Evolutionary conservation across 2,888 invertebrate species (phyloP), one percentile per base, ranked within the genome.

Genomic region (Eilema caniola): DNA sequence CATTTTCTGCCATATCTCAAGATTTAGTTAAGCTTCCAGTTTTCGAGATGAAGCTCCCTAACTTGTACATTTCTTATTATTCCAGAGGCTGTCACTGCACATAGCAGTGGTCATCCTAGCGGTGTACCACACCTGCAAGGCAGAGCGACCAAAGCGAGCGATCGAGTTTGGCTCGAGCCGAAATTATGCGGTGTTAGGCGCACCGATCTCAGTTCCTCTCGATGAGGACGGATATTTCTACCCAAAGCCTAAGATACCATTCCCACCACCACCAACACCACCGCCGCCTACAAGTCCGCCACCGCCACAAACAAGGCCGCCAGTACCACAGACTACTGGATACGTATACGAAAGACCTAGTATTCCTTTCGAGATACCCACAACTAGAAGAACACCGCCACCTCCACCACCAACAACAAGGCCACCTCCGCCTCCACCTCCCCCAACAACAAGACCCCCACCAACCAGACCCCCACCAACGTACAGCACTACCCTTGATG

Each of bases 61-160:
- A 16, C 0, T 3, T 24, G 0, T 25, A 11, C 11, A n/a, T 74
- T 71, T 77, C 53, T 67, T 1, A 74, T 28, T 70, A 61, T 93
- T 91, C 24, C 95, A 95, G 95, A 95, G 93, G 92, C 89, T 95
- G 88, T 93, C 93, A 89, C 91, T 94, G 92, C 94, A 93, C 71
- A 74, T 94, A 77, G 92, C 92, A 83, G 94, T 92, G 89, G 90
- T 94, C 74, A 87, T 95, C 75, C 87, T 95, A 85, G 92, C 93
- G 82, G 91, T 92, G 83, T 90, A 87, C 87, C 88, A 87, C 85
- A 90, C 92, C 74, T 90, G 93, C 86, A 88, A 79, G 61, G 94
- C 92, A 61, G 91, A 93, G 68, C 90, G 93, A 25, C 75, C 81
- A 24, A 75, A 77, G 53, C 87, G 93, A 64, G 95, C 92, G 56